These are phyloP conservation scores for Ornithoptera priamus DNA, from an alignment of 2,888 invertebrate species.

Conservation along the genomic window DNA sequence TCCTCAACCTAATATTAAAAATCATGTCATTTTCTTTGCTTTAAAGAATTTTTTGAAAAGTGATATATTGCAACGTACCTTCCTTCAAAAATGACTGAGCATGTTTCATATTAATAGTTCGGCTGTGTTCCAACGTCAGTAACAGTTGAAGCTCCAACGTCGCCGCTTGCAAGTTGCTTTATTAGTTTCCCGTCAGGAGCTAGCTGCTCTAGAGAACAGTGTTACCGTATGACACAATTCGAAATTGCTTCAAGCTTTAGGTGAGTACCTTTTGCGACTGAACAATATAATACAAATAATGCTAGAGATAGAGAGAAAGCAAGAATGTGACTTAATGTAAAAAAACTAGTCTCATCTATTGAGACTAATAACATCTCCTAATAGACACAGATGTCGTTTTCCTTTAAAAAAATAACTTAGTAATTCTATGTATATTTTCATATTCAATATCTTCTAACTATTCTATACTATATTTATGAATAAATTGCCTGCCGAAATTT, in stretches of 20 bases:
- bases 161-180: slow-evolving; percentile 22
- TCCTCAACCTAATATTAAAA: too few species aligned
- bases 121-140: slow-evolving; percentile 8
- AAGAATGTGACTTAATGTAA: not conserved
- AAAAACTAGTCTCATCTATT: not conserved
- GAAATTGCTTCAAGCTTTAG: slow-evolving; percentile 1
- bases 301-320: not conserved
- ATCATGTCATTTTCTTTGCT: not conserved
- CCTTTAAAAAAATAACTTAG: too few species aligned
- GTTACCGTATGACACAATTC: slow-evolving; percentile 6
- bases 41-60: not conserved
- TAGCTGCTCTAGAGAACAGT: slow-evolving; percentile 6
- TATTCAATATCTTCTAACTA: too few species aligned
- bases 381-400: too few species aligned
- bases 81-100: not conserved
- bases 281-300: not conserved
- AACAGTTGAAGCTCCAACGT: slow-evolving; percentile 12
- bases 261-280: not conserved
- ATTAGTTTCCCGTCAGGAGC: slow-evolving; percentile 21
- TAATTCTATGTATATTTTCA: too few species aligned
- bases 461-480: too few species aligned
- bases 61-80: not conserved
- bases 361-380: too few species aligned
- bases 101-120: slow-evolving; percentile 15
- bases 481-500: too few species aligned